Evolutionary conservation across 1,140 invertebrate species (phyloP).

Genomic region (Pseudomyrmex dendroicus): DNA sequence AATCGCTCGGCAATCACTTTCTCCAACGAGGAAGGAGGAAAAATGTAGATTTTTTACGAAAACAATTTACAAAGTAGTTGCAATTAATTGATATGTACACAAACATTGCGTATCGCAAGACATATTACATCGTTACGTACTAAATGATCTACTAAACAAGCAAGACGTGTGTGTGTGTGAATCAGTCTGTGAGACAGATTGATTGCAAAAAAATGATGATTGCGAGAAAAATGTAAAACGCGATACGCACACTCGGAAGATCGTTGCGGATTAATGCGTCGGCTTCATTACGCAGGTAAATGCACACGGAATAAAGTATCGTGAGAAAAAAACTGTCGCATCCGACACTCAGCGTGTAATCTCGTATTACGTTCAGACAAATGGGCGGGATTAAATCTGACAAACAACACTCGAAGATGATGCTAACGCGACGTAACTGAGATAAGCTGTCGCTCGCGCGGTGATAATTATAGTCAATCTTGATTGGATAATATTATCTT

Average conservation of each 20-base stretch:
- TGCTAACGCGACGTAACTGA: not conserved
- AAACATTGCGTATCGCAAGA: too few species aligned
- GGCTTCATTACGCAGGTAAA: slow-evolving; percentile 56
- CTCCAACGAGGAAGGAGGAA: not conserved
- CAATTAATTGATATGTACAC: too few species aligned
- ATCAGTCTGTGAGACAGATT: slow-evolving; percentile 24
- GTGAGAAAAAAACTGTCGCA: slow-evolving; percentile 61
- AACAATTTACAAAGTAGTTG: too few species aligned
- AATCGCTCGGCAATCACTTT: slow-evolving; percentile 20
- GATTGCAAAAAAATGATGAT: slow-evolving; percentile 1
- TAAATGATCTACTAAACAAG: not conserved
- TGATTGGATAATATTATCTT: not conserved
- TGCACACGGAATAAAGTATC: slow-evolving; percentile 46
- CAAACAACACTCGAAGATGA: slow-evolving; percentile 36
- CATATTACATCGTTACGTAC: too few species aligned
- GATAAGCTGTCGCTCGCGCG: slow-evolving; percentile 32
- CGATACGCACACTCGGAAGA: slow-evolving; percentile 2
- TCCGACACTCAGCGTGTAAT: slow-evolving; percentile 44
- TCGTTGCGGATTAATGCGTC: slow-evolving; percentile 33
- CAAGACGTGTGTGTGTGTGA: slow-evolving; percentile 12
- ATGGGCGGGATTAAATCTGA: slow-evolving; percentile 42
- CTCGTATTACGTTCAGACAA: slow-evolving; percentile 6
- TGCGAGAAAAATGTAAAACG: slow-evolving; percentile 5
- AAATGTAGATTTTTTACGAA: not conserved
- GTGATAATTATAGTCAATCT: slow-evolving; percentile 15